Evolutionary conservation across 2,888 invertebrate species (phyloP), one percentile per base, ranked within the genome.

Genomic region (Achlya flavicornis): DNA sequence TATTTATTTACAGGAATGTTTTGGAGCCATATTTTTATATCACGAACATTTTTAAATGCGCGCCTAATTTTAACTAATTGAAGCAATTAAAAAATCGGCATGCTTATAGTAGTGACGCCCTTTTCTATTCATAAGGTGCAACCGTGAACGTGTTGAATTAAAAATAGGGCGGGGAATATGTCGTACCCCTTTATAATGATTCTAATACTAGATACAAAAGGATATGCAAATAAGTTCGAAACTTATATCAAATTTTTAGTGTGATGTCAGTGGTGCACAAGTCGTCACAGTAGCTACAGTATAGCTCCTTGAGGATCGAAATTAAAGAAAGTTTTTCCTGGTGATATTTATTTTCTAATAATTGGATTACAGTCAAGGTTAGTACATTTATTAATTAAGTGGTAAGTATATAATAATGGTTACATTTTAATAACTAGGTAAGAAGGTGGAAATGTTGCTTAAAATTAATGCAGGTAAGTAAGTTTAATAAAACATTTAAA

Each of bases 141-240:
- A n/a, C 53, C 16, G 64, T 62, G 70, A 66, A 72, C 58, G 46
- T 61, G 57, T 19, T 10, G 16, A 41, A 57, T 19, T 63, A 66
- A 66, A 66, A 80, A 81, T 79, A 80, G 86, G 89, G 88, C 84
- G 88, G 88, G 76, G 84, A 81, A 77, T 77, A 63, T 41, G 10
- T 63, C 70, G 75, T 79, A 80, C 87, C 89, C 87, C 79, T 85
- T 77, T 70, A 62, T 70, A 71, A 71, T 59, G 76, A 83, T 80
- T 75, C 74, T 12, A 81, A 70, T 78, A 69, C 26, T 11, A 10
- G 35, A 38, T 32, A 86, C 83, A 88, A 88, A 84, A 77, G 80
- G 66, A 76, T 85, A 89, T 87, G 87, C 85, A 90, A 86, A 88
- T 78, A 74, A 71, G 76, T 66, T 80, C 73, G 79, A 81, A 62